Base-by-base conservation (phyloP, 2,888 invertebrate species). In the Gibbula magus region DNA sequence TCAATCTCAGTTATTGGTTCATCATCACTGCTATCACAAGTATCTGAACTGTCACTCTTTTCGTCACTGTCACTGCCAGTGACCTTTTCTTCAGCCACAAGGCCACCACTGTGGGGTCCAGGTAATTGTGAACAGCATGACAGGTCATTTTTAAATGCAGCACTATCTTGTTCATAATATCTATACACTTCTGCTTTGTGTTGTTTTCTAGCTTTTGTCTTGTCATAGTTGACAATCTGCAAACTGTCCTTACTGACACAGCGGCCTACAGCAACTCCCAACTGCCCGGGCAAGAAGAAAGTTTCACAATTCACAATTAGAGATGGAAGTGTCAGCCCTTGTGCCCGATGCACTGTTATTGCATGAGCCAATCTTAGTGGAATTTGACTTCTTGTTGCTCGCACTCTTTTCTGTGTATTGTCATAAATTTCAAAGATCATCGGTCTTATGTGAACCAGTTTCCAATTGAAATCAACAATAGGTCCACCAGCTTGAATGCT, bases 271-370 rank as follows among this genome's bases (percentile, higher is more conserved):
- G 56, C 56, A 1, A 56, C 56, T 3, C 16, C 53, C 5, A 51
- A 66, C 78, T 25, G 78, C 20, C 7, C 66, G 20, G 66, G 80
- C 78, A 54, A 45, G n/a, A 35, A 35, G 35, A 35, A 8, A 35
- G 35, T 5, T 3, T 35, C 35, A 35, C 35, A 35, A 8, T 35
- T 35, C 3, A 35, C 35, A 5, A 5, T 35, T 5, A 35, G 35
- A 5, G 4, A 5, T 8, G 3, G 3, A 35, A 35, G 4, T 5
- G 35, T 35, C 35, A 35, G 35, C 8, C 35, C 35, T 8, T 35
- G 35, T 35, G 35, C 35, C 8, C 35, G 3, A 8, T 35, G 35
- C 35, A 35, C 35, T 8, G 35, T 35, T 8, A 35, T 35, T 3
- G 35, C 35, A 35, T 5, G 8, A 3, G 35, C 35, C 3, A 35